Evolutionary conservation across 2,113 vertebrate genomes (phyloP).

Genomic region (Sinocyclocheilus anophthalmus): DNA sequence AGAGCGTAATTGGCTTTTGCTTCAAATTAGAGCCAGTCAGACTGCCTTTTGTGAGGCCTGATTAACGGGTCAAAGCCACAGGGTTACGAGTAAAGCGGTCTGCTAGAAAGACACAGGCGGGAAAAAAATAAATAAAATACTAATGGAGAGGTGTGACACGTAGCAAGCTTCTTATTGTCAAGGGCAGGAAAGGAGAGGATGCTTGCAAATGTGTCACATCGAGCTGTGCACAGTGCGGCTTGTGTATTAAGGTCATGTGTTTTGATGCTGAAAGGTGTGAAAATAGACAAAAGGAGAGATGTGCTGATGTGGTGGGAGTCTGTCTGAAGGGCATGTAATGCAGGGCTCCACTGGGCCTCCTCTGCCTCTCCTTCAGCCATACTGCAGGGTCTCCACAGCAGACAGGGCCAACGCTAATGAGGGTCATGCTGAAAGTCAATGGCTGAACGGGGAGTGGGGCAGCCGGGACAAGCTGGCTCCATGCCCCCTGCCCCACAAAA

Average conservation of each 20-base stretch:
- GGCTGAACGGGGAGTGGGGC: constrained; percentile 48
- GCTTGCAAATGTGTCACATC: neutral
- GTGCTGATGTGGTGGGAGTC: constrained; percentile 52
- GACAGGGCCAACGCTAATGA: constrained; percentile 68
- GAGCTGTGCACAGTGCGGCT: neutral
- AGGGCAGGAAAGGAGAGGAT: constrained; percentile 22
- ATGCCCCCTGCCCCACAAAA: constrained; percentile 40
- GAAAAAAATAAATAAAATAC: constrained; percentile 68
- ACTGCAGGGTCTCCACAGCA: constrained; percentile 59
- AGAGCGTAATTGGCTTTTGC: constrained; percentile 77
- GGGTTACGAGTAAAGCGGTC: constrained; percentile 56
- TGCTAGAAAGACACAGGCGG: constrained; percentile 36
- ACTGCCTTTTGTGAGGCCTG: constrained; percentile 71
- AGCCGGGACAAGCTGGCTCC: constrained; percentile 49
- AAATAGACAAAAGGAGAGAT: constrained; percentile 15
- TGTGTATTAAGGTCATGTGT: constrained; percentile 21
- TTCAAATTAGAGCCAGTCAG: constrained; percentile 77
- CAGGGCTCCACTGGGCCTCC: constrained; percentile 50
- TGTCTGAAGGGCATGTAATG: constrained; percentile 66
- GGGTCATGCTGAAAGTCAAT: constrained; percentile 73
- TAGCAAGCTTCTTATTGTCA: neutral
- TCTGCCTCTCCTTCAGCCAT: constrained; percentile 56
- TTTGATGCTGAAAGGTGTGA: neutral
- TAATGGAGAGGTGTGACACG: constrained; percentile 59
- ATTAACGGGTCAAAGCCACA: constrained; percentile 71